Conservation (phyloP, 2,113 vertebrate species). For the Probosciger aterrimus region DNA sequence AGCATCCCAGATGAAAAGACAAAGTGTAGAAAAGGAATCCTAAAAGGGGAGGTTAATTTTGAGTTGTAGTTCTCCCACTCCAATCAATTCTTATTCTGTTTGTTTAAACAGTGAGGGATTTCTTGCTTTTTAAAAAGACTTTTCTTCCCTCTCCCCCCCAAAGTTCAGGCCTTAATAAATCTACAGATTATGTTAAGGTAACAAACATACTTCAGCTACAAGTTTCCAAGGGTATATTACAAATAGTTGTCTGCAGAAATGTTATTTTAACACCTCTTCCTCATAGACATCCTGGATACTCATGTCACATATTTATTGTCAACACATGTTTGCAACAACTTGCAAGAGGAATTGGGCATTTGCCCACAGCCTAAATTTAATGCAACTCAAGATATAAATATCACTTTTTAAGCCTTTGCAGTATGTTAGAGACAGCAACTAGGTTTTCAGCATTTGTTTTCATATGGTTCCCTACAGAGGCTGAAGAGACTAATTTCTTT, state of each 20-base stretch:
- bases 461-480: not conserved
- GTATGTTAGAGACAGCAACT: not conserved
- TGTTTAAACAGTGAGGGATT: not conserved
- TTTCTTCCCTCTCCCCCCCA: too few relatives aligned
- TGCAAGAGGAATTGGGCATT: not conserved
- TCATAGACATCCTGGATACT: not conserved
- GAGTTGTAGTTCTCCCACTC: not conserved
- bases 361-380: not conserved
- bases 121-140: not conserved
- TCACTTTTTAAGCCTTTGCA: not conserved
- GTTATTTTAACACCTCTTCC: not conserved
- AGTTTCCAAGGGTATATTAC: not conserved
- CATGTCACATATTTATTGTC: not conserved
- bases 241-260: not conserved
- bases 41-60: not conserved
- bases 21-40: not conserved
- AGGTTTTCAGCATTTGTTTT: not conserved
- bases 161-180: not conserved
- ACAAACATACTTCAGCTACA: slow-evolving; percentile 14
- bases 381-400: not conserved
- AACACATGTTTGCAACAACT: not conserved
- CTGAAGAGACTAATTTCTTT: not conserved
- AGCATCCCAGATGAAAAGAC: not conserved
- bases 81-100: not conserved
- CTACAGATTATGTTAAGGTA: not conserved